phyloP scores from a whole-genome alignment of 1,140 invertebrate species.

The Lepidotrigona ventralis region DNA sequence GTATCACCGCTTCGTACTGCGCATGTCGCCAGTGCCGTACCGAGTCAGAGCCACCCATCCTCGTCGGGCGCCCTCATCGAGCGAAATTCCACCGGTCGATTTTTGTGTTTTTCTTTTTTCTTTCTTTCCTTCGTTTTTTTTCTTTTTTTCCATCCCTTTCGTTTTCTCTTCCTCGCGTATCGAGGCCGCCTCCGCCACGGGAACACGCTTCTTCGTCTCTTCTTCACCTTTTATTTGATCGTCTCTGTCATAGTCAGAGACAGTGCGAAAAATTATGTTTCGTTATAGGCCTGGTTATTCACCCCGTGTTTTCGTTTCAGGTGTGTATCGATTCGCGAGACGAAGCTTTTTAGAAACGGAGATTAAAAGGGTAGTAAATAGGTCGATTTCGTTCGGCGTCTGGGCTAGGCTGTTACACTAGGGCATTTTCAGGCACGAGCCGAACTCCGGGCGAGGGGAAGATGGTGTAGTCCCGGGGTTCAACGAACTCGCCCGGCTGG shows the following conservation, averaged over 20 bases:
- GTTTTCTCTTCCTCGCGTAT: neutral
- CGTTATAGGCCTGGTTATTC: neutral
- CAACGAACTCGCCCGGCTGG: neutral
- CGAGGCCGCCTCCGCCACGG: neutral
- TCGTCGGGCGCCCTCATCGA: neutral
- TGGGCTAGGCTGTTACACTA: neutral
- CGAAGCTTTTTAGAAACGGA: neutral
- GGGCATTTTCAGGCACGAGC: neutral
- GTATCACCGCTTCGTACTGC: neutral
- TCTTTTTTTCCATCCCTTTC: neutral
- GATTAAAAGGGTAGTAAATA: neutral
- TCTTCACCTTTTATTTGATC: neutral
- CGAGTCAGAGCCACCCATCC: neutral
- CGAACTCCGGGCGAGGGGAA: neutral
- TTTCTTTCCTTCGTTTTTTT: neutral
- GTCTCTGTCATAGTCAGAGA: neutral
- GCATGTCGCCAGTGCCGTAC: conserved; percentile 53
- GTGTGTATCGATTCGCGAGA: neutral
- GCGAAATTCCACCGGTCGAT: conserved; percentile 14
- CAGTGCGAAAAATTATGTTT: neutral
- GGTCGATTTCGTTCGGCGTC: neutral
- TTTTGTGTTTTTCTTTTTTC: neutral
- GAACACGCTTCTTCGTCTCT: neutral
- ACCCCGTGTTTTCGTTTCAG: neutral
- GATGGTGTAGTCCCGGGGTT: neutral